Evolutionary conservation across 2,888 invertebrate genomes (phyloP).

Genomic region (Melolontha melolontha): DNA sequence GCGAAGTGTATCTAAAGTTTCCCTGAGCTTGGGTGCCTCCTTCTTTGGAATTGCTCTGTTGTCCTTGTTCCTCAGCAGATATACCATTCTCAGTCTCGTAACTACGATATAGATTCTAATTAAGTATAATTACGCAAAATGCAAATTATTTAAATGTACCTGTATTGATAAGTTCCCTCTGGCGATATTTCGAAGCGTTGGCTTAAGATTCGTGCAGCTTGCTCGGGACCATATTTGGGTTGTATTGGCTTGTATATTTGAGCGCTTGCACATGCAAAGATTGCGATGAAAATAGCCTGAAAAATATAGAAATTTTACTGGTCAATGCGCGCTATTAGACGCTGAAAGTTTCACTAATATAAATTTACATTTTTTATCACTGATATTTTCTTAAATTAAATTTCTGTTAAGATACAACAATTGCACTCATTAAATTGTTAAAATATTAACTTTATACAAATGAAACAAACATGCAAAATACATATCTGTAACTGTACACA

Average conservation of each 20-base stretch:
- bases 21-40: conserved; percentile 62
- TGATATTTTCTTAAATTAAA: too few relatives aligned
- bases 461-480: too few relatives aligned
- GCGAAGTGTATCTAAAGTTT: conserved; percentile 76
- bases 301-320: background rate
- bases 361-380: too few relatives aligned
- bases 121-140: too few relatives aligned
- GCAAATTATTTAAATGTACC: background rate
- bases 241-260: background rate
- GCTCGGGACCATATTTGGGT: conserved; percentile 1
- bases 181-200: conserved; percentile 15
- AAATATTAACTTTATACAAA: too few relatives aligned
- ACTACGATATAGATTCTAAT: conserved; percentile 5
- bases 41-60: conserved; percentile 63
- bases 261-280: conserved; percentile 8
- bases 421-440: too few relatives aligned
- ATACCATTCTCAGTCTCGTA: conserved; percentile 40
- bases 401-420: too few relatives aligned
- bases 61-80: conserved; percentile 67
- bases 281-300: conserved; percentile 10
- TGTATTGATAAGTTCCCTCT: conserved; percentile 20
- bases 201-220: conserved; percentile 7
- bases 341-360: too few relatives aligned
- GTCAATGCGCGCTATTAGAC: too few relatives aligned
- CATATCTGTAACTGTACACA: too few relatives aligned